Base-by-base conservation (phyloP, 1,140 invertebrate species). In the Ruditapes philippinarum region DNA sequence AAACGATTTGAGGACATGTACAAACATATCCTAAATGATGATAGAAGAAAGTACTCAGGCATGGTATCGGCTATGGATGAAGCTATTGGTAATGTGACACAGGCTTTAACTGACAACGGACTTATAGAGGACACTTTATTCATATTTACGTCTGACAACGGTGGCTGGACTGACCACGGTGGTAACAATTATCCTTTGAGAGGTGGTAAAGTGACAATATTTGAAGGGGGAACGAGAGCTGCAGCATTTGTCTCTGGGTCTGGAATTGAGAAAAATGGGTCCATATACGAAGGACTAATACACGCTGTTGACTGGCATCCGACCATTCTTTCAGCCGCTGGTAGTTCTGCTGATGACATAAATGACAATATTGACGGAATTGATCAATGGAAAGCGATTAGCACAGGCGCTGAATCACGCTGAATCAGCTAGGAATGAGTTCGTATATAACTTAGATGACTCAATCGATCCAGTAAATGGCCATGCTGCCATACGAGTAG, bases 61-160 rank as follows among this genome's bases (percentile, higher is more conserved):
- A 96, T 97, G 96, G 95, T 96, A 11, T 93, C 95, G 22, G 95
- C 96, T n/a, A 93, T 96, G 93, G 96, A 96, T 91, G 96, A 96
- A 86, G 95, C 95, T 40, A 92, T 96, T 36, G 96, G 95, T n/a
- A 95, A 95, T 81, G 91, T 97, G 9, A 95, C 96, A 0, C 65
- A 93, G 17, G 94, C 95, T 73, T 93, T 97, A 25, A 95, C 95
- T 86, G 83, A 93, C 11, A 92, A 89, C 45, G 95, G 94, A 85
- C 93, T 82, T 91, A 95, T 62, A 28, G 25, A 62, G 25, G 57
- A 62, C 25, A 62, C 57, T n/a, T 54, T 95, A 4, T 57, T 85
- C n/a, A 74, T 74, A 49, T 85, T 85, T 28, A 85, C 82, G 9
- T 28, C 82, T 0, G 82, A 85, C 25, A 45, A 65, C 5, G 60